A percentile compares a stretch with the other conserved stretches of the same genome.
These are phyloP conservation scores for Coenonympha arcania DNA, from an alignment of 2,888 invertebrate genomes.

Conservation along the genomic window DNA sequence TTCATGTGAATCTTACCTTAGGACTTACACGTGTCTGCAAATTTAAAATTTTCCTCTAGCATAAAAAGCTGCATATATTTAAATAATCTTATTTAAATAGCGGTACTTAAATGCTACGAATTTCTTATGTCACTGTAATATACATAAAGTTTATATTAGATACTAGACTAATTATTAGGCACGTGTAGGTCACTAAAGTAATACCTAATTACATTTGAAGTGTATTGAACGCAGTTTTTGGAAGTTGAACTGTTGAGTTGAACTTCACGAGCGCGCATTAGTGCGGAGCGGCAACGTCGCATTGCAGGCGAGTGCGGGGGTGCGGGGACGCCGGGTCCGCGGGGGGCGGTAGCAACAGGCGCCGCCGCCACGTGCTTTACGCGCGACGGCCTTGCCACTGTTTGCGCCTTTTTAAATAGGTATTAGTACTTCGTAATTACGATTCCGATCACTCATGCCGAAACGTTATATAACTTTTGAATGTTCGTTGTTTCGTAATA, in stretches of 20 bases:
- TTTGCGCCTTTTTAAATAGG: conserved; percentile 66
- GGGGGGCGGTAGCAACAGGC: conserved; percentile 64
- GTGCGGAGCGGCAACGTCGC: conserved; percentile 64
- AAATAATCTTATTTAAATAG: no score
- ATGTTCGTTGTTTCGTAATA: neutral
- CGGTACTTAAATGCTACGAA: no score
- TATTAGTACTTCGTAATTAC: conserved; percentile 21
- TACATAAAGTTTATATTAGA: no score
- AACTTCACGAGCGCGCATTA: conserved; percentile 4
- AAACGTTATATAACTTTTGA: conserved; percentile 27
- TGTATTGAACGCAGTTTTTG: conserved; percentile 3
- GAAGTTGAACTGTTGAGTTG: no score
- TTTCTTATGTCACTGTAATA: no score
- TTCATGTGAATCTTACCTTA: no score
- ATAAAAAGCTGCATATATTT: no score
- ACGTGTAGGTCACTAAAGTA: no score
- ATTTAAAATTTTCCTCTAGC: no score
- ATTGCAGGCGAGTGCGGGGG: conserved; percentile 26
- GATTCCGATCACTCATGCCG: conserved; percentile 45
- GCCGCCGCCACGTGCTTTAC: conserved; percentile 46
- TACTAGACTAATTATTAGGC: no score
- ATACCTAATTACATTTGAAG: no score
- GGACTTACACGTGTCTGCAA: no score
- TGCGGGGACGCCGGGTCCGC: conserved; percentile 25
- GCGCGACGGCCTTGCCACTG: conserved; percentile 69